A percentile compares a stretch with the other conserved stretches of the same genome.
Conservation (phyloP, 1,140 invertebrate species). For the Arctopsyche grandis region DNA sequence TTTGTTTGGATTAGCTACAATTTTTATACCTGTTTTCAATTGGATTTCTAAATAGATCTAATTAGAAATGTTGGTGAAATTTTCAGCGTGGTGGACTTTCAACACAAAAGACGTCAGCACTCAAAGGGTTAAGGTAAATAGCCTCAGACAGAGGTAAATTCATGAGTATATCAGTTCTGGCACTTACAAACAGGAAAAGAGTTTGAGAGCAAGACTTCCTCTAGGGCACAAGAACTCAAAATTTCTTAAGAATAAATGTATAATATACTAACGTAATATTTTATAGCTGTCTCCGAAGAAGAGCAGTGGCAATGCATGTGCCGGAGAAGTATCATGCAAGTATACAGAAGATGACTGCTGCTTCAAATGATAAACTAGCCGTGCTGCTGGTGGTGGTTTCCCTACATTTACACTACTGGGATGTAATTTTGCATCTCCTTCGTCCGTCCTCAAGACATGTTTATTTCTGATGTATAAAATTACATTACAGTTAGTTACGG, state of each 20-base stretch:
- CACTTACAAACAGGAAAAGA: too few relatives aligned
- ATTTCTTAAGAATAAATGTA: not conserved
- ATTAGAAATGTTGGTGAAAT: too few relatives aligned
- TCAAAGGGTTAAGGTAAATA: too few relatives aligned
- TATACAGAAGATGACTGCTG: slow-evolving; percentile 59
- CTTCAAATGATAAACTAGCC: slow-evolving; percentile 64
- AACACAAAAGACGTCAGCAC: too few relatives aligned
- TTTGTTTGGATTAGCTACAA: too few relatives aligned
- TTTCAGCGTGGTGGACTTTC: too few relatives aligned
- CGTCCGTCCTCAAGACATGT: slow-evolving; percentile 52
- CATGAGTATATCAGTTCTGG: too few relatives aligned
- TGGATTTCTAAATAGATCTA: too few relatives aligned
- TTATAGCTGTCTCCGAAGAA: slow-evolving; percentile 59
- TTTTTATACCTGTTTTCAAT: too few relatives aligned
- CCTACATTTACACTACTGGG: slow-evolving; percentile 61
- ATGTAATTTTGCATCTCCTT: slow-evolving; percentile 59
- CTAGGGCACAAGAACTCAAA: too few relatives aligned
- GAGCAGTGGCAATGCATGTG: slow-evolving; percentile 62
- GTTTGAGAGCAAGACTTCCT: too few relatives aligned
- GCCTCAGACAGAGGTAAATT: too few relatives aligned
- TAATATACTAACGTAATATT: slow-evolving; percentile 31
- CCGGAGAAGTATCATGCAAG: slow-evolving; percentile 61
- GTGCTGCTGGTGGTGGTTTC: slow-evolving; percentile 58
- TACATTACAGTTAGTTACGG: not conserved
- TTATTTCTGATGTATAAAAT: not conserved